Percentiles rank a stretch among this genome's conserved stretches.
These are phyloP conservation scores for Accipiter virgatus DNA, from an alignment of 2,113 vertebrate species.

Conservation along the genomic window DNA sequence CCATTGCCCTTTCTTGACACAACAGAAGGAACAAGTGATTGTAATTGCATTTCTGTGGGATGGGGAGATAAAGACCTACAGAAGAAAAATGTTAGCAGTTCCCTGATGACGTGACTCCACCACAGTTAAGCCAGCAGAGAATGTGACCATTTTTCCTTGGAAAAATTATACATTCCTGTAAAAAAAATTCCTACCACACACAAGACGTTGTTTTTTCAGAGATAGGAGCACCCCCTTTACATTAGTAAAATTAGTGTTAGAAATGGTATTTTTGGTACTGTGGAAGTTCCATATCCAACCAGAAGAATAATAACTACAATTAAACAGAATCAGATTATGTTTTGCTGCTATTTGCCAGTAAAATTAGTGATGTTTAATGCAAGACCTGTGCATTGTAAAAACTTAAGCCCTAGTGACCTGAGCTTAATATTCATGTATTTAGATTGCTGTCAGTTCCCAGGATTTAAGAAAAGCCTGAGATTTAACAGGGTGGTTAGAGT, in stretches of 20 bases:
- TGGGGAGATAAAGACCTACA: background rate
- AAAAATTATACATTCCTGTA: background rate
- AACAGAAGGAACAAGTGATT: background rate
- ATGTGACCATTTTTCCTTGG: background rate
- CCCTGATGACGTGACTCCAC: background rate
- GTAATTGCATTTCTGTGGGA: background rate
- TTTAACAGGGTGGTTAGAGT: constrained; percentile 11
- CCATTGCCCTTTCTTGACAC: background rate
- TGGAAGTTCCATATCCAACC: background rate
- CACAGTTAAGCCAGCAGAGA: background rate
- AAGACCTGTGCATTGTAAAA: background rate
- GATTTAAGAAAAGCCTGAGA: constrained; percentile 28
- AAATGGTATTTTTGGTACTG: background rate
- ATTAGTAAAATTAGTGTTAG: background rate
- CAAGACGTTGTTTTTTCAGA: background rate
- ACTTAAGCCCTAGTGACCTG: background rate
- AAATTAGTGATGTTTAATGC: background rate
- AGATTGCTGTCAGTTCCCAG: background rate
- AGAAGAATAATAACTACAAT: background rate
- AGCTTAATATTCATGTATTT: constrained; percentile 36
- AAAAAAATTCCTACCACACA: background rate
- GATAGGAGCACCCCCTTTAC: background rate
- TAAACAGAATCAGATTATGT: background rate
- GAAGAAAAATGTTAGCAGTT: background rate
- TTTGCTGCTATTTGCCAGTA: background rate